phyloP scores from a whole-genome alignment of 1,140 invertebrate species.

The Philotrypesis tridentata region DNA sequence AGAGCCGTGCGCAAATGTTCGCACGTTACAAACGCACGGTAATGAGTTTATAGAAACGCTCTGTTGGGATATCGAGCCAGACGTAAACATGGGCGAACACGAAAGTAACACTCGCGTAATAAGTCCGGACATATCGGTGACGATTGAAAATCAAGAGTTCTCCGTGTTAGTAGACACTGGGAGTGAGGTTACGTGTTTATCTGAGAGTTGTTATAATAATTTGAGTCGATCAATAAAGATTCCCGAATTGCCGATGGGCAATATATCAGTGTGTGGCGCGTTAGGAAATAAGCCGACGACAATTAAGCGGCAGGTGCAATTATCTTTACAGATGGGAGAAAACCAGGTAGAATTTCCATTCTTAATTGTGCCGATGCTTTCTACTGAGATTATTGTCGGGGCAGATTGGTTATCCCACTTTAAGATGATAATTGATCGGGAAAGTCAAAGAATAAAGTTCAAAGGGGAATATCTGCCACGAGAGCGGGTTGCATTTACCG shows the following conservation, averaged over 20 bases:
- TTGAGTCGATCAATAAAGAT: not conserved
- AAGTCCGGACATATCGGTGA: not conserved
- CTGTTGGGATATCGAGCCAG: not conserved
- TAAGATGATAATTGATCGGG: not conserved
- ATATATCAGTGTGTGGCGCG: not conserved
- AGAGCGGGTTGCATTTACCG: not conserved
- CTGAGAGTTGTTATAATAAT: not conserved
- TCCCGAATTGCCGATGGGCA: not conserved
- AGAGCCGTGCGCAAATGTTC: too few relatives aligned
- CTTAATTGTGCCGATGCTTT: not conserved
- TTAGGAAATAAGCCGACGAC: not conserved
- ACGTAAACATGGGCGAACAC: not conserved
- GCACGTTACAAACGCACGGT: not conserved
- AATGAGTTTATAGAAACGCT: not conserved
- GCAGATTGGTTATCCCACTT: not conserved
- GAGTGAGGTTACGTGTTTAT: not conserved
- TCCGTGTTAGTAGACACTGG: not conserved
- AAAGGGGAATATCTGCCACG: not conserved
- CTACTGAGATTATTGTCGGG: not conserved
- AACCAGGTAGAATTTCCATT: not conserved
- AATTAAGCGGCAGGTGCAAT: not conserved
- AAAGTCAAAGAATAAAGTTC: not conserved
- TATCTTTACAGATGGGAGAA: not conserved
- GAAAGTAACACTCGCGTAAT: not conserved
- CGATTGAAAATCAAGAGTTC: not conserved